These are phyloP conservation scores for Hylomyscus alleni DNA, from an alignment of 2,797 vertebrate genomes.

Conservation along the genomic window DNA sequence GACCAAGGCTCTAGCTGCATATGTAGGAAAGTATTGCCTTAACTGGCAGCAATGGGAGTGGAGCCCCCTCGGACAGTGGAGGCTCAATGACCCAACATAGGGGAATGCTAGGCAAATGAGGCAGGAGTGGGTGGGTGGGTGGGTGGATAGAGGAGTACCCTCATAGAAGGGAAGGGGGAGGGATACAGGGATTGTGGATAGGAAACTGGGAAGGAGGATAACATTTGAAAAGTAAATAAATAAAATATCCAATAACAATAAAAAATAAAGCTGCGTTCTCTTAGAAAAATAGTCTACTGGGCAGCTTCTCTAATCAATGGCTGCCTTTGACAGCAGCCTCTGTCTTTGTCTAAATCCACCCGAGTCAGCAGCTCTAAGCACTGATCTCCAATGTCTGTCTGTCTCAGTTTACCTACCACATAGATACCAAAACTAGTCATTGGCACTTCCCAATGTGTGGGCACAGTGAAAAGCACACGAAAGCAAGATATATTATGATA, in stretches of 20 bases:
- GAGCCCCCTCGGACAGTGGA: too few species aligned
- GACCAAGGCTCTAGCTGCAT: neutral
- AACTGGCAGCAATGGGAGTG: neutral
- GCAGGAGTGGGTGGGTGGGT: neutral
- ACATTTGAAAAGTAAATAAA: neutral
- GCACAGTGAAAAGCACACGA: slow-evolving; percentile 66
- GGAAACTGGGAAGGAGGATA: neutral
- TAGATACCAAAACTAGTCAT: neutral
- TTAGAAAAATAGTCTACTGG: neutral
- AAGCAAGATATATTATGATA: slow-evolving; percentile 77
- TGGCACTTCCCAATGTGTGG: neutral
- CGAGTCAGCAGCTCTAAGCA: neutral
- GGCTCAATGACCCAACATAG: too few species aligned
- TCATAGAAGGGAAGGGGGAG: fast-evolving
- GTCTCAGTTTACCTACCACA: neutral
- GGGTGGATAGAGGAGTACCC: neutral
- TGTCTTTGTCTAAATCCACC: neutral
- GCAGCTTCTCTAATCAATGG: neutral
- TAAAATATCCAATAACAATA: neutral
- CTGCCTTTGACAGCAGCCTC: neutral
- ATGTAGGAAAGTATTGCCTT: neutral
- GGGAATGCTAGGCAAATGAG: too few species aligned
- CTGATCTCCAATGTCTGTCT: neutral
- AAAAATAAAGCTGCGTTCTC: neutral
- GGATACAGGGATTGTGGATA: neutral